Evolutionary conservation across 92 coral and sea anemone genomes (phyloP).

Genomic region (Ricordea florida): DNA sequence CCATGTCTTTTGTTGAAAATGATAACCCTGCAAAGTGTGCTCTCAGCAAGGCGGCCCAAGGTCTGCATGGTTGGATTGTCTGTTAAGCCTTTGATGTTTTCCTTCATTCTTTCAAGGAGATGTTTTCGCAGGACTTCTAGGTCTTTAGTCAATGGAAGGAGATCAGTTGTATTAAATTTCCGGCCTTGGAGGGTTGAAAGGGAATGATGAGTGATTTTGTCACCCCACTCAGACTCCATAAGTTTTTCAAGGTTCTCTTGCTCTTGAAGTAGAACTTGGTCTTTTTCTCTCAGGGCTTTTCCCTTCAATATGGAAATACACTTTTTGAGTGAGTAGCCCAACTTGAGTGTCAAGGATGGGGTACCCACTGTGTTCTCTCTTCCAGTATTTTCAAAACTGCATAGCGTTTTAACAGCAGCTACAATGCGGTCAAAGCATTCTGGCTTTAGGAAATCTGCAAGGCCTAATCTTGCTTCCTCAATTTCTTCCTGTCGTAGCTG

Average conservation of each 20-base stretch:
- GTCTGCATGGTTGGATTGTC: not conserved
- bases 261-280: not conserved
- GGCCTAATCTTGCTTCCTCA: no score
- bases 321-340: constrained; percentile 33
- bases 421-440: constrained; percentile 24
- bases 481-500: no score
- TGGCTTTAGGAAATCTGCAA: constrained; percentile 41
- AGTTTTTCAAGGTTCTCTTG: constrained; percentile 13
- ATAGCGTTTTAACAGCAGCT: not conserved
- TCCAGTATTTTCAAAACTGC: not conserved
- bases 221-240: constrained; percentile 43
- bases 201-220: constrained; percentile 28
- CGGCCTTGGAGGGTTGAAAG: not conserved
- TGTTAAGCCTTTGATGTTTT: not conserved
- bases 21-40: not conserved
- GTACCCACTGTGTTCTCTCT: constrained; percentile 12
- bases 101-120: not conserved
- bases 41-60: constrained; percentile 30
- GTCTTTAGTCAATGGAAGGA: constrained; percentile 33
- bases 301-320: constrained; percentile 31
- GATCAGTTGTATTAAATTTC: constrained; percentile 21
- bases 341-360: constrained; percentile 32
- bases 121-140: constrained; percentile 10
- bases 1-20: constrained; percentile 44
- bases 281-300: constrained; percentile 26